Base-by-base conservation (phyloP, 2,797 vertebrate genomes). In the Propithecus deckenii region DNA sequence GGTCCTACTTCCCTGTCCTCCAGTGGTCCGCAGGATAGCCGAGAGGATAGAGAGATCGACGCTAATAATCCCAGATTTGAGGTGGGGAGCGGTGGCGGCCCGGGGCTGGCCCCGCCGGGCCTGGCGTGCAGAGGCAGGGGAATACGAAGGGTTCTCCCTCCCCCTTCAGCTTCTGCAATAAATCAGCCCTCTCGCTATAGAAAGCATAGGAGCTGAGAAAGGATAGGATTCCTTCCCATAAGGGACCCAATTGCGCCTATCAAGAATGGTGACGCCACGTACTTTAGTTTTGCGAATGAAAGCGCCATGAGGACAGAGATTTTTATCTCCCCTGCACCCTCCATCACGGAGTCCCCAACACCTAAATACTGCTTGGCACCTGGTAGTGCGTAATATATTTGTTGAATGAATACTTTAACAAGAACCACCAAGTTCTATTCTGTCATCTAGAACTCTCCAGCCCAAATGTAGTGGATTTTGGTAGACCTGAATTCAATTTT, bases 331-430 rank as follows among this genome's bases (percentile, higher is more conserved):
- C 38, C 20, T 52, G 46, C 15, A 30, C 30, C 81, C 76, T 48
- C 74, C 67, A 59, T 86, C 94, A 57, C 55, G 93, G 96, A 97
- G 95, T 97, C 81, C 95, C 94, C 90, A 35, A 22, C 72, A 67
- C 90, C 84, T 91, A 94, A 96, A 97, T 92, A 94, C 75, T 89
- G 38, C 59, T 61, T 74, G 78, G 52, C 85, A 78, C 43, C 15
- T 61, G 63, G 52, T 80, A 63, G 32, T 32, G 69, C 55, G 84
- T 41, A 57, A n/a, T 85, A 32, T 41, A 2, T 86, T 78, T 38
- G 50, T 41, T 81, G 81, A 90, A 79, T 90, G 61, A 83, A 30
- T 52, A 18, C n/a, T 95, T 88, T 32, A 79, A n/a, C 52, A 61
- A 94, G 74, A 88, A n/a, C 41, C 12, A 38, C 32, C 61, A 28